Conservation (phyloP, 2,797 vertebrate species). For the Sebastes nivosus region DNA sequence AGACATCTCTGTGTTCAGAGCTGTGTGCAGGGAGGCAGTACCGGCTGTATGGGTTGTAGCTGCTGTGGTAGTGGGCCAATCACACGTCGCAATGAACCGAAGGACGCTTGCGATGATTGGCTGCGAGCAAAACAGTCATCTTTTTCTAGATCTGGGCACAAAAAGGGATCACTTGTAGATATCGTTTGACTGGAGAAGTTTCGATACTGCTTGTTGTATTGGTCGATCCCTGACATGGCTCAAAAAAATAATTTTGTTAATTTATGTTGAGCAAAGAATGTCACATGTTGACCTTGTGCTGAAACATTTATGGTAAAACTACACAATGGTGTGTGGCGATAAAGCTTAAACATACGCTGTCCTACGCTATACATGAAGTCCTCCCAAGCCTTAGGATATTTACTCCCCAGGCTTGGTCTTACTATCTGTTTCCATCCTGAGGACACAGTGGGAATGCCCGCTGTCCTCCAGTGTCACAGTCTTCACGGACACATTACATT, state of each 20-base stretch:
- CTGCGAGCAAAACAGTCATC: too few species aligned
- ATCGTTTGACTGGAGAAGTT: too few species aligned
- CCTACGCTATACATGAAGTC: neutral
- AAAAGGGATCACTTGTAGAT: too few species aligned
- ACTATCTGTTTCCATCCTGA: slow-evolving; percentile 1
- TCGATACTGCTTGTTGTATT: too few species aligned
- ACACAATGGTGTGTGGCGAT: neutral
- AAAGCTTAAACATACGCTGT: neutral
- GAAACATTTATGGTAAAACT: neutral
- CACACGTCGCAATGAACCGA: too few species aligned
- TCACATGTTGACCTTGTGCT: neutral
- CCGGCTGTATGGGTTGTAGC: too few species aligned
- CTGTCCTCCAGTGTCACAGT: neutral
- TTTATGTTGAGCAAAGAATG: neutral
- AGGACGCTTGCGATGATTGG: too few species aligned
- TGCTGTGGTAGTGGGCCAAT: too few species aligned
- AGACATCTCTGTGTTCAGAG: too few species aligned
- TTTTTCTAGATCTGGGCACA: too few species aligned
- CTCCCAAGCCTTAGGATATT: neutral
- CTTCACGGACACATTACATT: too few species aligned
- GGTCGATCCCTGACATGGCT: neutral
- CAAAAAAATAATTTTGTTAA: neutral
- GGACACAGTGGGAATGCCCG: slow-evolving; percentile 5
- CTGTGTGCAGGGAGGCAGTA: too few species aligned
- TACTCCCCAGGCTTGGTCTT: neutral